Conservation (phyloP, 2,113 vertebrate species). For the Catharus fuscescens region DNA sequence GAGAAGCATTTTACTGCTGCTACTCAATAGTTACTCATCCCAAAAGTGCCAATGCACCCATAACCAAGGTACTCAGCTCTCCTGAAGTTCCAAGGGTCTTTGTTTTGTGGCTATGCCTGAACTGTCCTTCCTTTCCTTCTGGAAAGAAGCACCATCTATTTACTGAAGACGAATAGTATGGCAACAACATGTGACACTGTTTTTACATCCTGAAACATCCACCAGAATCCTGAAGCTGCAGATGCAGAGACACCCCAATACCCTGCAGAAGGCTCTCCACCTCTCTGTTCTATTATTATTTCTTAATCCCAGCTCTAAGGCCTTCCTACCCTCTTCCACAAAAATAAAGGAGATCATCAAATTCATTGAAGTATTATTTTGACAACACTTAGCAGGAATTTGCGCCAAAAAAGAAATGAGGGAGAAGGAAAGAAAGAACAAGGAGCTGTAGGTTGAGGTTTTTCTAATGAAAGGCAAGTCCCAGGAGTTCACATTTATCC, state of each 20-base stretch:
- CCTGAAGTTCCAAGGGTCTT: background rate
- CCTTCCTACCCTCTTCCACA: background rate
- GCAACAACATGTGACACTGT: background rate
- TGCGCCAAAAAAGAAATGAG: background rate
- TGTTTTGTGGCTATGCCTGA: background rate
- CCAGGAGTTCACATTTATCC: background rate
- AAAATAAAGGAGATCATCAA: background rate
- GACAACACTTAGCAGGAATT: background rate
- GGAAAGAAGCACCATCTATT: background rate
- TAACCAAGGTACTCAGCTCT: background rate
- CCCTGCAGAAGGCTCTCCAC: background rate
- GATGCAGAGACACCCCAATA: background rate
- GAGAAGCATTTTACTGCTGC: background rate
- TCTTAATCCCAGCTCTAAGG: background rate
- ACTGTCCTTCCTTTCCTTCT: background rate
- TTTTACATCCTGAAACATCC: background rate
- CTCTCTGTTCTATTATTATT: background rate
- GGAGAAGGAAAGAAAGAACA: background rate
- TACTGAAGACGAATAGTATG: background rate
- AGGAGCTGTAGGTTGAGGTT: fast-evolving
- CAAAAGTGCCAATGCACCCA: background rate
- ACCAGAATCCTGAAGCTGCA: background rate
- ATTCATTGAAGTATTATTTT: background rate
- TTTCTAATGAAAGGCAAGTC: background rate
- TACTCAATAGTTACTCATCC: background rate